Percentiles rank a stretch among this genome's conserved stretches.
Conservation (phyloP, 2,888 invertebrate species). For the Coleophora deauratella region DNA sequence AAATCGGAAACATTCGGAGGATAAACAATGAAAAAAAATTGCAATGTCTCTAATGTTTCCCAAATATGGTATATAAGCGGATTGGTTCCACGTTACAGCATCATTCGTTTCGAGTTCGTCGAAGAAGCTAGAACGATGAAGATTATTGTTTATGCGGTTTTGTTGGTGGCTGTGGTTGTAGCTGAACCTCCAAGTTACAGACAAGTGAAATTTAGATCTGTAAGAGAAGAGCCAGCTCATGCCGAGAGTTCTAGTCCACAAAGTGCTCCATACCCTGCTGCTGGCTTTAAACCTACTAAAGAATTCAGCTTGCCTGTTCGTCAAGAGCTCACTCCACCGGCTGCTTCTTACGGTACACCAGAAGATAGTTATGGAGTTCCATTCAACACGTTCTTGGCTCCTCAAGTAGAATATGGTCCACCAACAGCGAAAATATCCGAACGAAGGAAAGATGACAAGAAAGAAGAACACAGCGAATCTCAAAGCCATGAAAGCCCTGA, state of each 20-base stretch:
- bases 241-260: constrained; percentile 19
- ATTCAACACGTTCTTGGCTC: constrained; percentile 44
- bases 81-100: constrained; percentile 32
- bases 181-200: constrained; percentile 54
- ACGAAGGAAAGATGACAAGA: constrained; percentile 2
- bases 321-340: constrained; percentile 43
- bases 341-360: constrained; percentile 53
- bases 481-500: constrained; percentile 7
- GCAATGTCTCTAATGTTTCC: constrained; percentile 12
- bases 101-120: constrained; percentile 52
- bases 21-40: constrained; percentile 20
- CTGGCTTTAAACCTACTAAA: constrained; percentile 48
- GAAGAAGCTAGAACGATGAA: constrained; percentile 50
- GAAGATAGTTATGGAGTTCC: constrained; percentile 59
- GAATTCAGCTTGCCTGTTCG: constrained; percentile 53
- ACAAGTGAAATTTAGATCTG: constrained; percentile 35
- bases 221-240: constrained; percentile 34
- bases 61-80: constrained; percentile 50
- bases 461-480: constrained; percentile 13
- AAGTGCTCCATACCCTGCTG: constrained; percentile 51
- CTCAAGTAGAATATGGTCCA: constrained; percentile 34
- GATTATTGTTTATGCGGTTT: constrained; percentile 39
- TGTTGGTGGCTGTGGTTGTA: constrained; percentile 41
- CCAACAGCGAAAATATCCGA: constrained; percentile 11
- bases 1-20: constrained; percentile 41